Evolutionary conservation across 2,113 vertebrate species (phyloP).

Genomic region (Natator depressus): DNA sequence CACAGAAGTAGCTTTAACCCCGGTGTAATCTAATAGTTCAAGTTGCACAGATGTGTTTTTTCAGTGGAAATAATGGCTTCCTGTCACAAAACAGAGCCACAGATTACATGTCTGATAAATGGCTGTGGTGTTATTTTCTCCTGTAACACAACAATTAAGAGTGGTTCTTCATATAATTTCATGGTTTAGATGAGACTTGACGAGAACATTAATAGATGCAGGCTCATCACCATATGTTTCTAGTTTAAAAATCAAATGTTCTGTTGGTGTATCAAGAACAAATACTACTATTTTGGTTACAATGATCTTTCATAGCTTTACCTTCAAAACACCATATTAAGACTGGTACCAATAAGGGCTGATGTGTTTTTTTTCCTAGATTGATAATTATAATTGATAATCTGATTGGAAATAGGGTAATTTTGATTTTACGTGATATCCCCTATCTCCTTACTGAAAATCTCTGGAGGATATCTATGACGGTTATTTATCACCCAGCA

Average conservation of each 20-base stretch:
- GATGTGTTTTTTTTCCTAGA: constrained; percentile 29
- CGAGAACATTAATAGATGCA: constrained; percentile 5
- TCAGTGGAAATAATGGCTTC: constrained; percentile 70
- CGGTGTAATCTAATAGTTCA: constrained; percentile 71
- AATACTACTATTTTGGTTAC: neutral
- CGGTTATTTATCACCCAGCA: constrained; percentile 29
- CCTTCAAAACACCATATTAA: constrained; percentile 29
- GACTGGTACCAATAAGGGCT: constrained; percentile 16
- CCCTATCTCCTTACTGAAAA: neutral
- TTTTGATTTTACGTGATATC: constrained; percentile 55
- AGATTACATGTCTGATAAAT: constrained; percentile 64
- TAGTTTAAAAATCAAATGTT: neutral
- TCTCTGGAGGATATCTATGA: constrained; percentile 20
- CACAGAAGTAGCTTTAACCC: constrained; percentile 69
- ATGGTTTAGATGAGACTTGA: neutral
- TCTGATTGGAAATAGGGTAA: constrained; percentile 36
- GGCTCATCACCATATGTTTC: neutral
- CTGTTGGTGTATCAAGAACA: constrained; percentile 1
- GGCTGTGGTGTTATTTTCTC: constrained; percentile 62
- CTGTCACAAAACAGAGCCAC: constrained; percentile 68
- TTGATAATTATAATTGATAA: constrained; percentile 53
- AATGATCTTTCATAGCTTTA: constrained; percentile 54
- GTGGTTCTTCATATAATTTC: constrained; percentile 7
- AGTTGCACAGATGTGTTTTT: constrained; percentile 71
- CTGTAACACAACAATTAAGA: constrained; percentile 58